Conservation (phyloP, 2,113 vertebrate species). For the Rhizomys pruinosus region DNA sequence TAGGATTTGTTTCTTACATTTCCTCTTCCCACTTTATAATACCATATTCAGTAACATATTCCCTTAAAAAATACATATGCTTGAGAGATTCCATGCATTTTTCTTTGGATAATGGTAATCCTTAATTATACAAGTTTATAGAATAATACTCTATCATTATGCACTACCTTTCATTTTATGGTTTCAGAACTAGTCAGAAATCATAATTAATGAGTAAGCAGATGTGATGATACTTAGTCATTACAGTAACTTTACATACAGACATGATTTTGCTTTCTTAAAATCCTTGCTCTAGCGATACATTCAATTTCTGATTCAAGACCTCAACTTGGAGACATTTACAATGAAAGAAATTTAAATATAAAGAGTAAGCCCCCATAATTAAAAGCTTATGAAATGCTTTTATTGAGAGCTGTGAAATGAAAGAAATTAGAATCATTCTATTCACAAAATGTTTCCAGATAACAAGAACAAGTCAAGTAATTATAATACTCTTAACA, state of each 20-base stretch:
- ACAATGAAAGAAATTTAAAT: background rate
- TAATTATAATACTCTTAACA: background rate
- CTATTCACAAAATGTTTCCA: background rate
- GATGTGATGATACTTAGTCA: background rate
- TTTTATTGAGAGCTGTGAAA: background rate
- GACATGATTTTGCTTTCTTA: constrained; percentile 18
- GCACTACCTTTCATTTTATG: constrained; percentile 39
- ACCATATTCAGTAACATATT: constrained; percentile 21
- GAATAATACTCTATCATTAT: constrained; percentile 44
- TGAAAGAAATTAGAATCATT: background rate
- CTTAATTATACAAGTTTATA: constrained; percentile 43
- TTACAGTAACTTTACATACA: constrained; percentile 48
- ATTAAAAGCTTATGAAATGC: background rate
- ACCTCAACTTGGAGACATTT: background rate
- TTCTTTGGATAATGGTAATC: constrained; percentile 58
- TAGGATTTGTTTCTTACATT: constrained; percentile 15
- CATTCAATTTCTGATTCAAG: background rate
- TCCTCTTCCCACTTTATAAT: background rate
- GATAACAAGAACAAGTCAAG: background rate
- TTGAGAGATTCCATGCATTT: constrained; percentile 39
- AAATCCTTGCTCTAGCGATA: background rate
- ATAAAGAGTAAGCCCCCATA: background rate
- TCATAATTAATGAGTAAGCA: constrained; percentile 43
- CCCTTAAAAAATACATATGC: background rate
- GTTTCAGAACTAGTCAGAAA: constrained; percentile 58